A percentile compares a stretch with the other conserved stretches of the same genome.
phyloP scores from a whole-genome alignment of 2,888 invertebrate genomes.

The Neoitamus cyanurus region DNA sequence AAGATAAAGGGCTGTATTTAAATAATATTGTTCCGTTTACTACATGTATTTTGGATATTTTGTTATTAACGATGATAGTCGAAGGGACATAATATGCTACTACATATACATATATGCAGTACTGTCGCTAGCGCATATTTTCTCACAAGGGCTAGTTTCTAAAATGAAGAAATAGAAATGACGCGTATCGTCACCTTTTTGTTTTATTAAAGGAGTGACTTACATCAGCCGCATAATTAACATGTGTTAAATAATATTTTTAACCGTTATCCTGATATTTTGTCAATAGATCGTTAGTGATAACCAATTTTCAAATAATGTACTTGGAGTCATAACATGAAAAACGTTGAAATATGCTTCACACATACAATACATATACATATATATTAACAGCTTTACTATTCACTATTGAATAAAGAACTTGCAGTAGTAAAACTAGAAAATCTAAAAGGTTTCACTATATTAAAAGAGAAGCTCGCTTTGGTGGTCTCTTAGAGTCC shows the following conservation, averaged over 20 bases:
- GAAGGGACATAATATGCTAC: not conserved
- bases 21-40: not conserved
- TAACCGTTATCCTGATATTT: not conserved
- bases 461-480: constrained; percentile 10
- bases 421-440: constrained; percentile 11
- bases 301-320: not conserved
- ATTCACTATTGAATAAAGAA: constrained; percentile 9
- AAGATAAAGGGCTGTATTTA: not conserved
- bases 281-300: not conserved
- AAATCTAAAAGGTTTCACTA: not conserved
- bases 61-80: not conserved
- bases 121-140: not conserved
- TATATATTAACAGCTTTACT: not conserved
- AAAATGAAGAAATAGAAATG: not conserved
- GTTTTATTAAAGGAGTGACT: not conserved
- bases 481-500: constrained; percentile 24
- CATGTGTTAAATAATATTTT: not conserved
- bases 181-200: no score
- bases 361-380: not conserved
- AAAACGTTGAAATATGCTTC: not conserved
- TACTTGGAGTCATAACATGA: no score
- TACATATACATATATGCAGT: not conserved
- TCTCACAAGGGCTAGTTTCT: not conserved
- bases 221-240: not conserved
- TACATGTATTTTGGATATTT: not conserved